Evolutionary conservation across 1,140 invertebrate genomes (phyloP).

Genomic region (Lepeophtheirus salmonis): DNA sequence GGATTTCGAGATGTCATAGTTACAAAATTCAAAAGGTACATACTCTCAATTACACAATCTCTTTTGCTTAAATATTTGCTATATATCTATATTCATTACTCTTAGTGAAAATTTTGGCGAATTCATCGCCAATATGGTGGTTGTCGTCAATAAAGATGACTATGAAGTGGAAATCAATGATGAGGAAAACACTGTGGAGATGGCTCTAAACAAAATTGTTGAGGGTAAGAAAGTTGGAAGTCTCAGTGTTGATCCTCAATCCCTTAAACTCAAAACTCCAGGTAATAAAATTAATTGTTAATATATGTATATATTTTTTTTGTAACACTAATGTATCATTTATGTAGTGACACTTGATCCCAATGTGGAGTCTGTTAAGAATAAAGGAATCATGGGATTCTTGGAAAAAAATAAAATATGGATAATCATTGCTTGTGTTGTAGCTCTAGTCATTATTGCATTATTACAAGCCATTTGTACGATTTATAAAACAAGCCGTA

Average conservation of each 20-base stretch:
- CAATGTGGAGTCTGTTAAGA: not conserved
- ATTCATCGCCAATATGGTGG: conserved; percentile 42
- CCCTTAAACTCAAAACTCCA: conserved; percentile 22
- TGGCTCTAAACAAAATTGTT: conserved; percentile 44
- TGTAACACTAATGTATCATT: too few species aligned
- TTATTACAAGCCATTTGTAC: conserved; percentile 64
- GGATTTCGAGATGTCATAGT: conserved; percentile 49
- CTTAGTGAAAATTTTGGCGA: conserved; percentile 31
- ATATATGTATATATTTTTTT: too few species aligned
- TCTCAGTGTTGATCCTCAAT: conserved; percentile 44
- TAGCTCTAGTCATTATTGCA: conserved; percentile 51
- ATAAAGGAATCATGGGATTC: not conserved
- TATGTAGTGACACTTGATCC: conserved; percentile 6
- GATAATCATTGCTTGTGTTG: conserved; percentile 58
- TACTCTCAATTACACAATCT: conserved; percentile 20
- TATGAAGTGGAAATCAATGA: conserved; percentile 32
- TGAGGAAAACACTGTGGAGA: conserved; percentile 32
- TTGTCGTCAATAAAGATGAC: conserved; percentile 42
- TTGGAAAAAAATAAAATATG: conserved; percentile 48
- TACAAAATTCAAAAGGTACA: conserved; percentile 49
- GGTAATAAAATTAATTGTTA: conserved; percentile 25
- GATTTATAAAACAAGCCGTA: conserved; percentile 45
- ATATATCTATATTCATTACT: conserved; percentile 18
- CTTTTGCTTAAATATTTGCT: conserved; percentile 2
- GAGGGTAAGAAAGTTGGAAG: conserved; percentile 48